A percentile compares a stretch with the other conserved stretches of the same genome.
Evolutionary conservation across 2,888 invertebrate species (phyloP).

Genomic region (Philhelius pedissequus): DNA sequence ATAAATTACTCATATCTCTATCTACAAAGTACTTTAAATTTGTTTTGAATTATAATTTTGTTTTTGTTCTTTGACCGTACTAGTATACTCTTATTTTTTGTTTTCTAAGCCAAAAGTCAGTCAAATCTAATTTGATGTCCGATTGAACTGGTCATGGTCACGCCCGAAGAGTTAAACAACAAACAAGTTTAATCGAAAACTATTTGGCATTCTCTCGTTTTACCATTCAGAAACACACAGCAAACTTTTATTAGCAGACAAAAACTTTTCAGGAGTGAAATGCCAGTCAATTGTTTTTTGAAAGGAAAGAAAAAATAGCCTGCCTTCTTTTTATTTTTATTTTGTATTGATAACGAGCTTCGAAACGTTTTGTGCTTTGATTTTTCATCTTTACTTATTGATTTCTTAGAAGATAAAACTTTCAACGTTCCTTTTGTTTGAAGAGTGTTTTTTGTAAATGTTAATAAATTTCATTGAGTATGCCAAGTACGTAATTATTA

Average conservation of each 20-base stretch:
- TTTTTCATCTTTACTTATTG: neutral
- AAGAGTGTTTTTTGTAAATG: neutral
- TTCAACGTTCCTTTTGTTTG: neutral
- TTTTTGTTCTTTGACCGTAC: neutral
- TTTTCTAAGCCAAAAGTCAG: neutral
- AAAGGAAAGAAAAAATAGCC: neutral
- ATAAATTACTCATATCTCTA: neutral
- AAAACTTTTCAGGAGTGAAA: conserved; percentile 31
- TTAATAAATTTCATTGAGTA: too few species aligned
- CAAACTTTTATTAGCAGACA: conserved; percentile 27
- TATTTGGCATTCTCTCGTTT: neutral
- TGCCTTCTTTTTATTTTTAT: neutral
- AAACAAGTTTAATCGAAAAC: conserved; percentile 21
- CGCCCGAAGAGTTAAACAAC: conserved; percentile 23
- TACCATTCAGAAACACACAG: neutral
- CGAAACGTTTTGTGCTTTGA: neutral
- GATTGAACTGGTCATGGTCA: conserved; percentile 34
- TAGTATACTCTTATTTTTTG: too few species aligned
- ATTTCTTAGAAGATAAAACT: neutral
- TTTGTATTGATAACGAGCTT: neutral
- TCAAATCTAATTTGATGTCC: conserved; percentile 22
- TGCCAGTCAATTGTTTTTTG: conserved; percentile 1
- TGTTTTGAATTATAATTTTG: neutral
- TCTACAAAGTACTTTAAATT: neutral
- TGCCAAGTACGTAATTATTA: too few species aligned